Evolutionary conservation across 2,113 vertebrate genomes (phyloP).

Genomic region (Phalacrocorax carbo): DNA sequence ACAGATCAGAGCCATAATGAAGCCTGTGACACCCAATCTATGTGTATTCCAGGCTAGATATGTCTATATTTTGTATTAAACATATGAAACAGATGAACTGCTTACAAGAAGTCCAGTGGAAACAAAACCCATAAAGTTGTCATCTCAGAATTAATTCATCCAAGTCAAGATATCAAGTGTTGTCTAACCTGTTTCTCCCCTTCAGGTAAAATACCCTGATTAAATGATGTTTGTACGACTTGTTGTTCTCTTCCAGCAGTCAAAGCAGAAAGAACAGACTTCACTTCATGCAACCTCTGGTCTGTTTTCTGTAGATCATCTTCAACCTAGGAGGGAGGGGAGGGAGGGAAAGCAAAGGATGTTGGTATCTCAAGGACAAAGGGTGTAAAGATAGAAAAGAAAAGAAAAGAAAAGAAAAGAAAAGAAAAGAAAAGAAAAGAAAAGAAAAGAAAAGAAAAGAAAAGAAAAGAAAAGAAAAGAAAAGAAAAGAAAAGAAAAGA

Average conservation of each 20-base stretch:
- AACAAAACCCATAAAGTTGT: neutral
- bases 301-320: slow-evolving; percentile 76
- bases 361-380: neutral
- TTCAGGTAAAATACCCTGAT: neutral
- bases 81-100: neutral
- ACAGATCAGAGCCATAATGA: neutral
- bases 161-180: neutral
- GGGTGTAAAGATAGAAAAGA: neutral
- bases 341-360: neutral
- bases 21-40: neutral
- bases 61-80: neutral
- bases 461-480: too few relatives aligned
- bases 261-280: slow-evolving; percentile 56
- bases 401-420: too few relatives aligned
- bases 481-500: neutral
- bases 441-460: too few relatives aligned
- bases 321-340: slow-evolving; percentile 20
- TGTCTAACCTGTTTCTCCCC: slow-evolving; percentile 47
- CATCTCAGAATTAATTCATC: neutral
- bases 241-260: slow-evolving; percentile 75
- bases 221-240: neutral
- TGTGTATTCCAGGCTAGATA: neutral
- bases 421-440: too few relatives aligned
- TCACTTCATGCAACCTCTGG: slow-evolving; percentile 60
- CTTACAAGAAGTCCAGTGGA: neutral